phyloP scores from a whole-genome alignment of 2,797 vertebrate species.

The Erpetoichthys calabaricus region DNA sequence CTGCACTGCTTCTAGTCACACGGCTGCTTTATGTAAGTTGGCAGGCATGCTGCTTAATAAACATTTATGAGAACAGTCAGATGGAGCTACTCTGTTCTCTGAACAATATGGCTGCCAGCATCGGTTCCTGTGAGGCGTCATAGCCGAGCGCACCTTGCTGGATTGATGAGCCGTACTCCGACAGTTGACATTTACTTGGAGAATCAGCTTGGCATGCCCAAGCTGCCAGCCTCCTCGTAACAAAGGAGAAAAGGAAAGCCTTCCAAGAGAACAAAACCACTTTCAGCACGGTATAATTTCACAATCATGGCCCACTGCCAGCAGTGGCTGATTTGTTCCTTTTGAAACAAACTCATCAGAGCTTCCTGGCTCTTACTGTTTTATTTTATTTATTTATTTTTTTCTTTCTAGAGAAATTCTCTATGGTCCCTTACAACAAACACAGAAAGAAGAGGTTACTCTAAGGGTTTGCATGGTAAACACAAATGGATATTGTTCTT shows the following conservation, averaged over 20 bases:
- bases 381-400: constrained; percentile 7
- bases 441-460: constrained; percentile 45
- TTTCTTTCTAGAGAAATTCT: constrained; percentile 25
- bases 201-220: constrained; percentile 63
- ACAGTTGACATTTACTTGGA: constrained; percentile 72
- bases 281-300: constrained; percentile 8
- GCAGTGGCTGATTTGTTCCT: constrained; percentile 6
- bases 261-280: constrained; percentile 26
- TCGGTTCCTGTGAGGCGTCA: constrained; percentile 33
- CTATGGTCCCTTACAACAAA: constrained; percentile 38
- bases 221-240: constrained; percentile 50
- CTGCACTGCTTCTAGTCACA: constrained; percentile 7
- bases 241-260: constrained; percentile 39
- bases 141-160: constrained; percentile 49
- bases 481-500: constrained; percentile 68
- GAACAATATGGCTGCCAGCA: constrained; percentile 28
- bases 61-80: constrained; percentile 31
- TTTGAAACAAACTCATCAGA: constrained; percentile 12
- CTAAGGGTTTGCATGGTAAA: constrained; percentile 52
- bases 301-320: constrained; percentile 15
- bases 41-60: constrained; percentile 32
- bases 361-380: constrained; percentile 6
- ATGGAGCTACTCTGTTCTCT: constrained; percentile 23
- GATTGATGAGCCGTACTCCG: constrained; percentile 61
- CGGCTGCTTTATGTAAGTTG: constrained; percentile 26